Evolutionary conservation across 1,140 invertebrate genomes (phyloP).

Genomic region (Drosophila lacertosa): DNA sequence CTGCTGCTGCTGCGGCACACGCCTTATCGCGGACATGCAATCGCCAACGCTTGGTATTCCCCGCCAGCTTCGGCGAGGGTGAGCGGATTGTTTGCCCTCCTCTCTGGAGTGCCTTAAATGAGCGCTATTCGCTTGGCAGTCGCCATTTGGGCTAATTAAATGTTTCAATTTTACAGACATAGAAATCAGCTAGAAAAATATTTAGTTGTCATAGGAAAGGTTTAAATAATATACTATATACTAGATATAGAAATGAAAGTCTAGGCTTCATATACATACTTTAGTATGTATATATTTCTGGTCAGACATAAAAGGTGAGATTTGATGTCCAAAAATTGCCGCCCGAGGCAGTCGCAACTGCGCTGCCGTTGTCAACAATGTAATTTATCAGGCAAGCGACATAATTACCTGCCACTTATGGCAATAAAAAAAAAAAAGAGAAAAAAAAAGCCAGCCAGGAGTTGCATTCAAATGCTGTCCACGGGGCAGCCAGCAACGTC

Average conservation of each 20-base stretch:
- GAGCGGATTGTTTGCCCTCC: too few species aligned
- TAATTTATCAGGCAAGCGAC: slow-evolving; percentile 83
- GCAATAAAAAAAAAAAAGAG: slow-evolving; percentile 72
- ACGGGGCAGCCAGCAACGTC: slow-evolving; percentile 21
- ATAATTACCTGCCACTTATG: slow-evolving; percentile 84
- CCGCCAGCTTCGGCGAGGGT: background rate
- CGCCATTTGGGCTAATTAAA: too few species aligned
- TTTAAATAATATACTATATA: background rate
- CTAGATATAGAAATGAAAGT: slow-evolving; percentile 10
- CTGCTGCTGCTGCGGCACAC: slow-evolving; percentile 51
- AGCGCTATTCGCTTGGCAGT: too few species aligned
- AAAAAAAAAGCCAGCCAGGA: slow-evolving; percentile 11
- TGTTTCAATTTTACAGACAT: too few species aligned
- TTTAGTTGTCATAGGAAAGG: too few species aligned
- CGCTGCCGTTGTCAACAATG: slow-evolving; percentile 73
- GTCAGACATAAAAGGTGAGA: slow-evolving; percentile 23
- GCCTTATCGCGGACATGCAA: slow-evolving; percentile 76
- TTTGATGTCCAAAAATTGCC: slow-evolving; percentile 47
- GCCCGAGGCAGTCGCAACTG: slow-evolving; percentile 37
- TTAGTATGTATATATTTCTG: background rate
- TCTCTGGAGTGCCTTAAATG: too few species aligned
- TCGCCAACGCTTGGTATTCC: slow-evolving; percentile 55
- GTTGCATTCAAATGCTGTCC: slow-evolving; percentile 67
- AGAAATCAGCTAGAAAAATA: too few species aligned
- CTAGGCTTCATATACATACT: background rate